phyloP scores from a whole-genome alignment of 1,140 invertebrate genomes.

The Archegozetes longisetosus region DNA sequence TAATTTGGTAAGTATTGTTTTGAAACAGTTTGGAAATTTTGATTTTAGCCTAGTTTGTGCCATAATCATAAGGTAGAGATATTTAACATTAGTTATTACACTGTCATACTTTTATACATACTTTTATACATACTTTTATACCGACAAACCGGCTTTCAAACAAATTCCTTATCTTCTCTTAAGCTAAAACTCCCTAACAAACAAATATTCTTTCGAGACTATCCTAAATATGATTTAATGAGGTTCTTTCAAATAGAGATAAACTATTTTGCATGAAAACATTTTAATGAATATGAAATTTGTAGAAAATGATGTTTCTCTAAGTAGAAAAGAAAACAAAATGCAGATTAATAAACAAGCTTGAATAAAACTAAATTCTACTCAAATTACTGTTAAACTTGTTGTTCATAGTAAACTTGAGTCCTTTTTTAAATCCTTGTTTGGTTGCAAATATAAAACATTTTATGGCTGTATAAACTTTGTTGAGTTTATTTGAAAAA shows the following conservation, averaged over 20 bases:
- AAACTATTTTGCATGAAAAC: too few relatives aligned
- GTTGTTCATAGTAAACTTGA: neutral
- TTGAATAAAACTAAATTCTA: neutral
- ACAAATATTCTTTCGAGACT: neutral
- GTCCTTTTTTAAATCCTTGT: neutral
- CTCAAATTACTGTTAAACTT: neutral
- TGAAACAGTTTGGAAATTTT: neutral
- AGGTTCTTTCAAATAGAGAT: too few relatives aligned
- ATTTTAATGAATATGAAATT: too few relatives aligned
- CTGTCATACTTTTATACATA: neutral
- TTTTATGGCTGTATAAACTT: too few relatives aligned
- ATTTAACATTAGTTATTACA: neutral
- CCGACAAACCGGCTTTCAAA: neutral
- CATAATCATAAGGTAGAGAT: neutral
- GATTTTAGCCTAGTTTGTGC: neutral
- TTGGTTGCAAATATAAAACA: neutral
- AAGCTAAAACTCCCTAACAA: neutral
- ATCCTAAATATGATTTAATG: neutral
- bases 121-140: neutral
- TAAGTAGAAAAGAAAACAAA: too few relatives aligned
- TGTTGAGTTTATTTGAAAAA: too few relatives aligned
- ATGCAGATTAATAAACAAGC: neutral
- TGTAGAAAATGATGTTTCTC: too few relatives aligned
- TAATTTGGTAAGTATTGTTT: neutral
- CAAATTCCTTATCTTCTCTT: neutral